These are phyloP conservation scores for Protosalanx chinensis DNA, from an alignment of 2,797 vertebrate species.

Conservation along the genomic window DNA sequence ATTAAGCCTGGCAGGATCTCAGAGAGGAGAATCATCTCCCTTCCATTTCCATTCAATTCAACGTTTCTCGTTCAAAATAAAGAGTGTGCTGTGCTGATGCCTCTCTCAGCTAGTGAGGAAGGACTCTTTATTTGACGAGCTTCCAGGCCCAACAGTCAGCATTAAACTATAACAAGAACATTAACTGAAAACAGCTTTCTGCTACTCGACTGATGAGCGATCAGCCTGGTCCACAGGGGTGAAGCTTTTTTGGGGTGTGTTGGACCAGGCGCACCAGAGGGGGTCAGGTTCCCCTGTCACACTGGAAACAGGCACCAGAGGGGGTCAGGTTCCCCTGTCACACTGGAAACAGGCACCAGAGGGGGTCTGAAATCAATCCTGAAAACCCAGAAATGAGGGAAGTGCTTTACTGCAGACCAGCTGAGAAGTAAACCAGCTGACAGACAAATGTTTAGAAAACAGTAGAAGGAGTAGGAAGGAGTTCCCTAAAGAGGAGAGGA, in stretches of 20 bases:
- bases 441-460: slow-evolving; percentile 6
- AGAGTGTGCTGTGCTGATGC: no score
- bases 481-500: slow-evolving; percentile 3
- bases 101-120: no score
- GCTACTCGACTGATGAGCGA: neutral
- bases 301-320: slow-evolving; percentile 11
- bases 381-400: neutral
- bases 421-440: neutral
- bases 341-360: slow-evolving; percentile 9
- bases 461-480: neutral
- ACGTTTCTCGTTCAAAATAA: no score
- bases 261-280: neutral
- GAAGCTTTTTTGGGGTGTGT: neutral
- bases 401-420: no score
- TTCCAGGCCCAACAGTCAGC: no score
- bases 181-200: neutral
- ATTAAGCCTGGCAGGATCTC: no score
- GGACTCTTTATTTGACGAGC: no score
- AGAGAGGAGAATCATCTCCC: no score
- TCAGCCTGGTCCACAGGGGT: neutral
- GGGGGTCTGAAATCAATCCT: slow-evolving; percentile 11
- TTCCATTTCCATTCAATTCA: no score
- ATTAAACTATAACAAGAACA: no score
- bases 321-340: slow-evolving; percentile 3
- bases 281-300: slow-evolving; percentile 2